Evolutionary conservation across 2,113 vertebrate species (phyloP).

Genomic region (Syngnathus typhle): DNA sequence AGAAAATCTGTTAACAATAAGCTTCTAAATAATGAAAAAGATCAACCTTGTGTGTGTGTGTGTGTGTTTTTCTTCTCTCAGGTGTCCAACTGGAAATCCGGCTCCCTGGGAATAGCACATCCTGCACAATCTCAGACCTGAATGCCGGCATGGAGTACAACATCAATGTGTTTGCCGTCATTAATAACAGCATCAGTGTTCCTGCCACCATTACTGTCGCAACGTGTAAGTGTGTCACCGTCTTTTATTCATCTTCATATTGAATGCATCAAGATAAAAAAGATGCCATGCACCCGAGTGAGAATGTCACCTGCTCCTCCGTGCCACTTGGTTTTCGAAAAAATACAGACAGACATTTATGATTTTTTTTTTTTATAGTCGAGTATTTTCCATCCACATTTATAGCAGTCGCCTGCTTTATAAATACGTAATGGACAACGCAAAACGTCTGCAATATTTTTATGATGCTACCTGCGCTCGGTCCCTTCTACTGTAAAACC

Average conservation of each 20-base stretch:
- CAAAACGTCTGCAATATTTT: not conserved
- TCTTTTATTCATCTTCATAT: not conserved
- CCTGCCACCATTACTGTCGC: constrained; percentile 79
- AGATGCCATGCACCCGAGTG: not conserved
- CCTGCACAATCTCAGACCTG: constrained; percentile 79
- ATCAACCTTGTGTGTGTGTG: not conserved
- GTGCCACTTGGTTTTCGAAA: constrained; percentile 10
- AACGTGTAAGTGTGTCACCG: constrained; percentile 81
- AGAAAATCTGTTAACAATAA: not conserved
- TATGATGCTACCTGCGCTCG: too few relatives aligned
- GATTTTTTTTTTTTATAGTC: too few relatives aligned
- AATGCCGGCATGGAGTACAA: constrained; percentile 89
- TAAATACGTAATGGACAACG: not conserved
- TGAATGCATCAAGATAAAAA: not conserved
- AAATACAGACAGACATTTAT: not conserved
- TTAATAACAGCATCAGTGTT: constrained; percentile 80
- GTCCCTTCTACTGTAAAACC: not conserved
- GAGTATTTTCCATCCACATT: not conserved
- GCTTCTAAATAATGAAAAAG: not conserved
- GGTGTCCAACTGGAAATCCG: constrained; percentile 81
- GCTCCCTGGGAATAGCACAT: constrained; percentile 82
- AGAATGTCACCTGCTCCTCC: constrained; percentile 27
- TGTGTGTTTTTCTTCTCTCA: constrained; percentile 23
- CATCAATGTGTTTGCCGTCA: constrained; percentile 85
- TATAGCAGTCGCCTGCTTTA: not conserved